Evolutionary conservation across 2,797 vertebrate genomes (phyloP), one percentile per base, ranked within the genome.

Genomic region (Podargus strigoides): DNA sequence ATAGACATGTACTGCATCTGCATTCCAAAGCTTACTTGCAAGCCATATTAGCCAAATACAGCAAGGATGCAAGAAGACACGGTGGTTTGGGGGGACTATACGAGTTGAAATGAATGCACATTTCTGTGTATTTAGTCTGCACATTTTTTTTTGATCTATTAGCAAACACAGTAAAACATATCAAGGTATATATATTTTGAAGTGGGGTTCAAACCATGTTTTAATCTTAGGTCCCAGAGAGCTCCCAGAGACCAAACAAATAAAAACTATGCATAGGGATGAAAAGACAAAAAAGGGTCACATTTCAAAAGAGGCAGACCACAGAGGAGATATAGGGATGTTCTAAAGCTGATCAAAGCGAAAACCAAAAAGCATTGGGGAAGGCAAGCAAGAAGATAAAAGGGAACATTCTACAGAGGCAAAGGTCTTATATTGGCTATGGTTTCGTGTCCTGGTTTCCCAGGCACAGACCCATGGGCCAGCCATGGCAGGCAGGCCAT

Each of bases 211-310:
- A 60, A 89, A 32, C 3, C 26, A 9, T n/a, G 2, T 41, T 80
- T 79, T 64, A 74, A 32, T 47, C 32, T 72, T 60, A 53, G 14
- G 7, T 56, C 26, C 14, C 36, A 12, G 5, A 67, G 10, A 87
- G 3, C 4, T 82, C 3, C 12, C n/a, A n/a, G n/a, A 26, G 18
- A 74, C 9, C 34, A 34, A 41, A 5, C 0, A 30, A 49, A 17
- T 1, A 32, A 53, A 66, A 41, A 3, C 5, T 47, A 41, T 4
- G 3, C 3, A 28, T 5, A 37, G 27, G 36, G 8, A 7, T 27
- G 13, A 87, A 89, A 70, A 81, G 3, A 49, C 8, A 46, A 59
- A 67, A 72, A 44, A 52, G 3, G 3, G 6, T 9, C 4, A n/a
- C 2, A n/a, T 67, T 63, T 72, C 30, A n/a, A 21, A 85, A 63